These are phyloP conservation scores for Drosophila triauraria DNA, from an alignment of 1,140 invertebrate species.

Conservation along the genomic window DNA sequence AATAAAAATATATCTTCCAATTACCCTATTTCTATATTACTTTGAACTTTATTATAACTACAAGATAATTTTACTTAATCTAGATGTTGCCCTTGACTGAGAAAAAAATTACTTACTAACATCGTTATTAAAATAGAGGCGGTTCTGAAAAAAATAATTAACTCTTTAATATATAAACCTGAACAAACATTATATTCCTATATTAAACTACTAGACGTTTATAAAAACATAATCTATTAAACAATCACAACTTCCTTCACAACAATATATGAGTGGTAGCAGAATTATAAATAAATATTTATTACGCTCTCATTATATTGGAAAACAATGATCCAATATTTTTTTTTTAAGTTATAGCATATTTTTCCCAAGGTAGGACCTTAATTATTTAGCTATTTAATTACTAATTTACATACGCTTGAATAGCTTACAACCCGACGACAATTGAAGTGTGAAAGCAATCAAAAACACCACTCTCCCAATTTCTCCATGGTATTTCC, in stretches of 20 bases:
- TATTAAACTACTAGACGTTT: neutral
- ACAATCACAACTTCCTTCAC: neutral
- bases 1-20: no score
- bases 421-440: neutral
- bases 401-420: neutral
- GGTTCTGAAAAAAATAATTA: neutral
- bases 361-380: neutral
- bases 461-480: neutral
- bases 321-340: no score
- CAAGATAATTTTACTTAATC: neutral
- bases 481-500: neutral
- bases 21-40: neutral
- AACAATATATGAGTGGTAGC: no score
- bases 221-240: neutral
- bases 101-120: neutral
- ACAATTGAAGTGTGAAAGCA: slow-evolving; percentile 9
- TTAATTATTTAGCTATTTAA: neutral
- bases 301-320: neutral
- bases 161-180: neutral
- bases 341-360: neutral
- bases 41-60: neutral
- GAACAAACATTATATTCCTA: no score
- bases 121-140: no score
- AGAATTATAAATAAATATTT: neutral
- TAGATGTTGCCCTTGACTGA: neutral